Conservation (phyloP, 2,797 vertebrate genomes). For the Pseudochirops corinnae region DNA sequence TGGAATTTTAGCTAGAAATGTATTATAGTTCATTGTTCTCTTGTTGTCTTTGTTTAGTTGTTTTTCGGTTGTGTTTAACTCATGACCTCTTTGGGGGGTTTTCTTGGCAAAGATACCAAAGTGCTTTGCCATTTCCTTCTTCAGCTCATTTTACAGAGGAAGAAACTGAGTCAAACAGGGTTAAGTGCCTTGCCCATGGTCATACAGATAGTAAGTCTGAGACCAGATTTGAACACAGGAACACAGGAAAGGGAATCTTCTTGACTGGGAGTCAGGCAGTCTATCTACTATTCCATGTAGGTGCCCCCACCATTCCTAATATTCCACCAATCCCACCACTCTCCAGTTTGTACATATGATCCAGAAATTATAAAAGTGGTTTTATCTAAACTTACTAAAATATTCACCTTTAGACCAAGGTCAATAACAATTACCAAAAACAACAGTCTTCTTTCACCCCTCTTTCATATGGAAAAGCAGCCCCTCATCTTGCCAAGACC, state of each 20-base stretch:
- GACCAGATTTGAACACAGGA: background rate
- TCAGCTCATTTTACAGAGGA: background rate
- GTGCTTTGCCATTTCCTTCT: background rate
- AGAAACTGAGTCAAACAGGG: background rate
- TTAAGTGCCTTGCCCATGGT: background rate
- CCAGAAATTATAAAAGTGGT: constrained; percentile 38
- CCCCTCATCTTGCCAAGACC: background rate
- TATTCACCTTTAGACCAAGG: constrained; percentile 53
- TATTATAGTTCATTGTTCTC: background rate
- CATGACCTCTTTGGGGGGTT: background rate
- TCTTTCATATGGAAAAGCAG: background rate
- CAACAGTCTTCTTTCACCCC: background rate
- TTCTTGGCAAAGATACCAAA: too few species aligned
- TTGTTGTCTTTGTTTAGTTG: background rate
- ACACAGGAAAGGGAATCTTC: background rate
- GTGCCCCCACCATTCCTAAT: background rate
- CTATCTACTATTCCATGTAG: background rate
- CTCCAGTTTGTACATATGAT: constrained; percentile 16
- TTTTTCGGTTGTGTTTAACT: background rate
- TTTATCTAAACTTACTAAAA: constrained; percentile 65
- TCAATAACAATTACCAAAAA: constrained; percentile 30
- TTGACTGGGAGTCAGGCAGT: background rate
- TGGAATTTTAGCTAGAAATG: background rate
- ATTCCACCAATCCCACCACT: background rate
- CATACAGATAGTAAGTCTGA: background rate